Evolutionary conservation across 2,113 vertebrate species (phyloP).

Genomic region (Galemys pyrenaicus): DNA sequence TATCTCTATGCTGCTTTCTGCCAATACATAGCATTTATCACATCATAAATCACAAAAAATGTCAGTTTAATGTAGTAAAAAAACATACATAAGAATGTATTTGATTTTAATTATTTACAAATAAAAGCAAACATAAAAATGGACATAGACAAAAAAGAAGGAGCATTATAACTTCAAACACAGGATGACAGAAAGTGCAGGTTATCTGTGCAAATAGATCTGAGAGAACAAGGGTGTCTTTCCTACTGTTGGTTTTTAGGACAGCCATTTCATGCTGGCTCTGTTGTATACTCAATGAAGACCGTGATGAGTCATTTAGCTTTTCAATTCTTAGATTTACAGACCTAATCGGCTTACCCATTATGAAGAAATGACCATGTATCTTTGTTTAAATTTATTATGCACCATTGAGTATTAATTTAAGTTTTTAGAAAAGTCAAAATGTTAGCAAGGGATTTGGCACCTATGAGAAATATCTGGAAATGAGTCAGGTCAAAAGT

Average conservation of each 20-base stretch:
- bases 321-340: constrained; percentile 17
- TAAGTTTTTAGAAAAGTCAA: not conserved
- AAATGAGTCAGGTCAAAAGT: not conserved
- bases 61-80: constrained; percentile 35
- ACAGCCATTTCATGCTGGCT: not conserved
- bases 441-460: not conserved
- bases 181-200: not conserved
- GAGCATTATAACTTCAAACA: not conserved
- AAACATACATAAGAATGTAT: not conserved
- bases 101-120: constrained; percentile 47
- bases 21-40: not conserved
- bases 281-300: not conserved
- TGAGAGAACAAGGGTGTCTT: not conserved
- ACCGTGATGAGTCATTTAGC: not conserved
- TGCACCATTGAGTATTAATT: not conserved
- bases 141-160: not conserved
- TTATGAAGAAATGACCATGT: not conserved
- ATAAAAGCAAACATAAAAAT: constrained; percentile 24
- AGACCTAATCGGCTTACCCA: not conserved
- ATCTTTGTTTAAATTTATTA: constrained; percentile 16
- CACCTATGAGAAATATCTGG: not conserved
- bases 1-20: not conserved
- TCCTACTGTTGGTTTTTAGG: not conserved
- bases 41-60: constrained; percentile 47
- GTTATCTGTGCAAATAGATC: not conserved